Percentiles rank a stretch among this genome's conserved stretches.
phyloP scores from a whole-genome alignment of 2,888 invertebrate genomes.

The Pecten maximus region DNA sequence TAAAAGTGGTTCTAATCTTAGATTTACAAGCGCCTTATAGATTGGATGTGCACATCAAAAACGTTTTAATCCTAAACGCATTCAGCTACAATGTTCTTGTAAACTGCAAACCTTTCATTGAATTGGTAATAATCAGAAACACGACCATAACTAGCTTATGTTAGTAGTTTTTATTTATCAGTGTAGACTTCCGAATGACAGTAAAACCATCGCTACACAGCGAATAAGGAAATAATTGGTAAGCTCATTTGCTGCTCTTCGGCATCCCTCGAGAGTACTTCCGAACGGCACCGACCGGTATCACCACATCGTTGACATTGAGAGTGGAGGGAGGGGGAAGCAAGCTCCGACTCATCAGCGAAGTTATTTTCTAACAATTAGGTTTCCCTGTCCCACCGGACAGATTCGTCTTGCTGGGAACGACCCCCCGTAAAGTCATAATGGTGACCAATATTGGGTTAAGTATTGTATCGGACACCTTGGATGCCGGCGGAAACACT shows the following conservation, averaged over 20 bases:
- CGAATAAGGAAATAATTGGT: conserved; percentile 9
- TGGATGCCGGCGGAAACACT: not conserved
- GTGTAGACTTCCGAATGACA: not conserved
- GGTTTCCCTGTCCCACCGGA: conserved; percentile 17
- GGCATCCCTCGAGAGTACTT: conserved; percentile 13
- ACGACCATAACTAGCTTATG: not conserved
- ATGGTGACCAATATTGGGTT: conserved; percentile 31
- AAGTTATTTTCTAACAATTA: conserved; percentile 38
- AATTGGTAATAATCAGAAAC: not conserved
- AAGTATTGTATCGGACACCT: conserved; percentile 13
- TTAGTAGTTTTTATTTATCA: not conserved
- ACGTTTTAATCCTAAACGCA: not conserved
- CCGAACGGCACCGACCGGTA: conserved; percentile 33
- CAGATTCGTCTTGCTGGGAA: conserved; percentile 34
- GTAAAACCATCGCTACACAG: not conserved
- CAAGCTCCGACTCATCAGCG: not conserved
- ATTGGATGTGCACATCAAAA: not conserved
- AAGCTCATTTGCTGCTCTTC: conserved; percentile 19
- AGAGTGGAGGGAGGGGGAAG: not conserved
- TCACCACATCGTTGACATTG: not conserved
- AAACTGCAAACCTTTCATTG: not conserved
- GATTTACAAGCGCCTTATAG: not conserved
- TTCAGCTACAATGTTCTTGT: not conserved
- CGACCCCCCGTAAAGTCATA: conserved; percentile 9
- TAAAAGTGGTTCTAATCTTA: not conserved